These are phyloP conservation scores for Lithobates sylvaticus DNA, from an alignment of 2,797 vertebrate species.

Conservation along the genomic window DNA sequence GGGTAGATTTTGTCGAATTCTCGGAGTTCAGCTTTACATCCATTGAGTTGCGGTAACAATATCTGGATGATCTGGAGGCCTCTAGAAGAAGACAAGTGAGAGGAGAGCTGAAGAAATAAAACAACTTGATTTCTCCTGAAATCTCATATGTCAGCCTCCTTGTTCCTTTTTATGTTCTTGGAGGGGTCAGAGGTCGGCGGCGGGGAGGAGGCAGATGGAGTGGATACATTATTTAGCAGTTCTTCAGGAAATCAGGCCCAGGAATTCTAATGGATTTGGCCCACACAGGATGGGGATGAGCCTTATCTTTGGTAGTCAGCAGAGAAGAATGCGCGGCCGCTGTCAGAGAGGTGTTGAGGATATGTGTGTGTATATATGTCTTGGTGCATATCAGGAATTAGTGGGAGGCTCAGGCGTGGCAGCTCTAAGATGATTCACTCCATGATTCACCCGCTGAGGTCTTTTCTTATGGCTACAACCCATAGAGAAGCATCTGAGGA, in stretches of 20 bases:
- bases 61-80: background rate
- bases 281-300: slow-evolving; percentile 51
- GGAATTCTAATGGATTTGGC: slow-evolving; percentile 51
- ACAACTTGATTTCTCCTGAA: slow-evolving; percentile 7
- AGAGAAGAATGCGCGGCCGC: slow-evolving; percentile 36
- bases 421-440: background rate
- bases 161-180: slow-evolving; percentile 10
- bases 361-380: slow-evolving; percentile 19
- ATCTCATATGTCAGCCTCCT: slow-evolving; percentile 14
- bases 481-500: slow-evolving; percentile 3
- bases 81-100: slow-evolving; percentile 4
- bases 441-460: slow-evolving; percentile 6
- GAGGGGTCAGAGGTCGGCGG: slow-evolving; percentile 35
- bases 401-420: slow-evolving; percentile 24
- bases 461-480: slow-evolving; percentile 10
- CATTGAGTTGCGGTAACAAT: no score
- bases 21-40: no score
- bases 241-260: slow-evolving; percentile 44
- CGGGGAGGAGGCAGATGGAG: slow-evolving; percentile 31
- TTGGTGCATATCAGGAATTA: slow-evolving; percentile 25
- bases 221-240: slow-evolving; percentile 45
- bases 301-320: slow-evolving; percentile 46
- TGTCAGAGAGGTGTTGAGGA: slow-evolving; percentile 48
- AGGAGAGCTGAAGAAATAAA: slow-evolving; percentile 20
- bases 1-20: no score